These are phyloP conservation scores for Deroplatys truncata DNA, from an alignment of 2,888 invertebrate species.

Conservation along the genomic window DNA sequence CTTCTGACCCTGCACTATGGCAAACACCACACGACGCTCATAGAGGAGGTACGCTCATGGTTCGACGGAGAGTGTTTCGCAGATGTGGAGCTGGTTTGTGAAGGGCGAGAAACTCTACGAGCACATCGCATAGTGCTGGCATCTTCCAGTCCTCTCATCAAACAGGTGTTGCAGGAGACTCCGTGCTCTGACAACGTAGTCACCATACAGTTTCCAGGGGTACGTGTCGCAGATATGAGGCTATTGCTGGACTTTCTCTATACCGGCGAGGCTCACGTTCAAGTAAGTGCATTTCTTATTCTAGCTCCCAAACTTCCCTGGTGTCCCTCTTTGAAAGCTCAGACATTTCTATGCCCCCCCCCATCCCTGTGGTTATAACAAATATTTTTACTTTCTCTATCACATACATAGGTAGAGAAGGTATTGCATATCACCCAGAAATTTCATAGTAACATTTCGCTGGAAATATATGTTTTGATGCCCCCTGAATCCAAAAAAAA, in stretches of 20 bases:
- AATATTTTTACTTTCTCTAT: too few relatives aligned
- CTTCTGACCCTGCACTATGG: slow-evolving; percentile 89
- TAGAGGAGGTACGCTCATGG: slow-evolving; percentile 85
- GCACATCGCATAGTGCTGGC: slow-evolving; percentile 84
- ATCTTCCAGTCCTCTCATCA: slow-evolving; percentile 80
- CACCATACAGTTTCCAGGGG: slow-evolving; percentile 75
- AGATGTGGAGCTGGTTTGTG: slow-evolving; percentile 81
- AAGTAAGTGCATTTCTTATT: slow-evolving; percentile 50
- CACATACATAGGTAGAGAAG: too few relatives aligned
- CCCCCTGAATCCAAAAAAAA: too few relatives aligned
- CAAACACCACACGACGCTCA: slow-evolving; percentile 89
- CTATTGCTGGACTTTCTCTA: slow-evolving; percentile 81
- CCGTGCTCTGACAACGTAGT: slow-evolving; percentile 69
- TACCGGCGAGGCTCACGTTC: slow-evolving; percentile 78
- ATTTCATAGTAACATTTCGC: too few relatives aligned
- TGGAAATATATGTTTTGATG: too few relatives aligned
- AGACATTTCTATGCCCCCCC: too few relatives aligned
- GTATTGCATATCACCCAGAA: too few relatives aligned
- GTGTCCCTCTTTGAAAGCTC: too few relatives aligned
- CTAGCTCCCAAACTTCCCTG: too few relatives aligned
- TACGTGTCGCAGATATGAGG: slow-evolving; percentile 72
- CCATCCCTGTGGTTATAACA: too few relatives aligned
- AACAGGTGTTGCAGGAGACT: slow-evolving; percentile 69
- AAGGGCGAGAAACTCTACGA: slow-evolving; percentile 74
- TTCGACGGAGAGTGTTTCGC: slow-evolving; percentile 82